phyloP scores from a whole-genome alignment of 2,113 vertebrate species.

The Bubo blakistoni region DNA sequence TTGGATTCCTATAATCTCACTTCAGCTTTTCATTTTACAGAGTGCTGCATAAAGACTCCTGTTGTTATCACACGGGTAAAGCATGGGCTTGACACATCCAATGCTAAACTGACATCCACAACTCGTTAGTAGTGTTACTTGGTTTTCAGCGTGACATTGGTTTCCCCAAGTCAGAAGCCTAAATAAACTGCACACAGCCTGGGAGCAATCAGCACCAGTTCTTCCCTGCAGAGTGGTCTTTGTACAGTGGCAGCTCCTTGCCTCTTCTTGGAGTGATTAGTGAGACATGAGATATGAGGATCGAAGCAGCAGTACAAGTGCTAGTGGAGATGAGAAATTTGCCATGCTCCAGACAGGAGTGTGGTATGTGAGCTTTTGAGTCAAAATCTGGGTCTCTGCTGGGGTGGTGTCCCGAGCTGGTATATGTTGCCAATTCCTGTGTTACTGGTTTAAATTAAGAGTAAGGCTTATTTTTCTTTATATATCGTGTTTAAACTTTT shows the following conservation, averaged over 20 bases:
- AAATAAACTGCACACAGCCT: conserved; percentile 37
- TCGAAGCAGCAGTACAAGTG: background rate
- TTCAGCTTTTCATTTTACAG: background rate
- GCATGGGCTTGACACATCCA: conserved; percentile 48
- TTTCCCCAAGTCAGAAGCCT: conserved; percentile 51
- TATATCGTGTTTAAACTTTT: background rate
- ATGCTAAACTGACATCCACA: conserved; percentile 63
- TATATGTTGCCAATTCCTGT: background rate
- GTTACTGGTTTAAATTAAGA: conserved; percentile 21
- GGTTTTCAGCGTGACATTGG: conserved; percentile 62
- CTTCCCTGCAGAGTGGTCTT: background rate
- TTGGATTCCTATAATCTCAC: conserved; percentile 13
- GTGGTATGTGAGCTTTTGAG: conserved; percentile 3
- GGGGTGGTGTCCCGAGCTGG: background rate
- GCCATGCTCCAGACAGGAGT: background rate
- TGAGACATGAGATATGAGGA: conserved; percentile 15
- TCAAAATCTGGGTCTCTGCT: background rate
- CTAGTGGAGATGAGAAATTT: conserved; percentile 22
- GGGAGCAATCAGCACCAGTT: conserved; percentile 1
- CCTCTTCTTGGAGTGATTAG: conserved; percentile 46
- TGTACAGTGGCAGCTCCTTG: background rate
- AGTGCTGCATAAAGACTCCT: background rate
- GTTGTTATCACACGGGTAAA: conserved; percentile 41
- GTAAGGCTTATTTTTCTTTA: background rate
- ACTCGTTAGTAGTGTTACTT: conserved; percentile 63